Evolutionary conservation across 2,797 vertebrate species (phyloP).

Genomic region (Trachops cirrhosus): DNA sequence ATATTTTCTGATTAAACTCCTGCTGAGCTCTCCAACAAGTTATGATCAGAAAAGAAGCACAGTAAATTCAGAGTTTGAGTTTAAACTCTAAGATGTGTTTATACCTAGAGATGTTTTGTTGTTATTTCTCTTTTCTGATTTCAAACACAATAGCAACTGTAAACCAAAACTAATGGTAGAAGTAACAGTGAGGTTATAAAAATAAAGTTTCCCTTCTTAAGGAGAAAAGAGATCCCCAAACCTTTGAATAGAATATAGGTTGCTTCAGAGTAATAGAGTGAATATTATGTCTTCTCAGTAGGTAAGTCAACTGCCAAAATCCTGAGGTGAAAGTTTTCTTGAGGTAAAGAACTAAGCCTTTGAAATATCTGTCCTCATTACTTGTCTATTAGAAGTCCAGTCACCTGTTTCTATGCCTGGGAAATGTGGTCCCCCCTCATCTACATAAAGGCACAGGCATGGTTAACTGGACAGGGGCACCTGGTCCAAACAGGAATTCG

Average conservation of each 20-base stretch:
- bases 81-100: constrained; percentile 48
- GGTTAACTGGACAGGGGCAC: background rate
- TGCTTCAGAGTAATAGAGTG: background rate
- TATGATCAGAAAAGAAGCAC: constrained; percentile 5
- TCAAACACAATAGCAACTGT: background rate
- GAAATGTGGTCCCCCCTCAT: background rate
- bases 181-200: background rate
- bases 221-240: background rate
- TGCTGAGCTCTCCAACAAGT: background rate
- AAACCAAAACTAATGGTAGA: background rate
- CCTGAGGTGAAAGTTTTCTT: background rate
- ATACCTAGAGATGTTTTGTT: background rate
- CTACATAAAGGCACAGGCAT: background rate
- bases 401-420: background rate
- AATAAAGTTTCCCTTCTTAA: background rate
- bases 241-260: background rate
- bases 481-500: background rate
- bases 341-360: background rate
- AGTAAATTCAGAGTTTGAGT: constrained; percentile 12
- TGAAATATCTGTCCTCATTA: background rate
- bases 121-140: background rate
- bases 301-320: background rate
- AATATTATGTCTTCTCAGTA: background rate
- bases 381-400: background rate
- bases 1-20: constrained; percentile 38